phyloP scores from a whole-genome alignment of 2,888 invertebrate species.

The Keiferia lycopersicella region DNA sequence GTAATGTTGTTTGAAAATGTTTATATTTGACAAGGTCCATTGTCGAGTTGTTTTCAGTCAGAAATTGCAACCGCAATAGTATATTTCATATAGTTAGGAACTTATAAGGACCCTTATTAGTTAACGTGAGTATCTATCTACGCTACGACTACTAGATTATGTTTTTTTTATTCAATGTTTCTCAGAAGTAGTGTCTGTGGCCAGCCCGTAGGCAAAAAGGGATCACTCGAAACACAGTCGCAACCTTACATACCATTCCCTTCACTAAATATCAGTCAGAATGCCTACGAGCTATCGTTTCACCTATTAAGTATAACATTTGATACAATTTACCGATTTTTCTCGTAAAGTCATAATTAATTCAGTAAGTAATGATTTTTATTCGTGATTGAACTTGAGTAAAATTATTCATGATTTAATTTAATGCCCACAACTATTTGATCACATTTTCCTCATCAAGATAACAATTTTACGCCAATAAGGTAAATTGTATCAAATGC shows the following conservation, averaged over 20 bases:
- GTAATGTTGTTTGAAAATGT: not conserved
- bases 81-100: constrained; percentile 5
- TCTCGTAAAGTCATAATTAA: not conserved
- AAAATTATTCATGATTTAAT: not conserved
- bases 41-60: not conserved
- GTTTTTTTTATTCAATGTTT: not conserved
- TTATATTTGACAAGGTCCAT: not conserved
- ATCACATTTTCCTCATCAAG: not conserved
- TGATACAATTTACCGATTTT: not conserved
- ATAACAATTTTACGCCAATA: not conserved
- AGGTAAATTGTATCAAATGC: constrained; percentile 11
- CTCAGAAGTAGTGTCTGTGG: not conserved
- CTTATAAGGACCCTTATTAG: not conserved
- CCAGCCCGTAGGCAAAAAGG: not conserved
- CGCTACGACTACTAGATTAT: not conserved
- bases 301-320: not conserved
- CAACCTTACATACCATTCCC: not conserved
- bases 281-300: constrained; percentile 5
- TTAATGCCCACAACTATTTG: not conserved
- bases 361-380: too few relatives aligned
- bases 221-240: not conserved
- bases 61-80: not conserved
- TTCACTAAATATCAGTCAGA: constrained; percentile 16
- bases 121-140: not conserved
- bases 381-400: too few relatives aligned